Evolutionary conservation across 2,113 vertebrate genomes (phyloP), one percentile per base, ranked within the genome.

Genomic region (Notiomystis cincta): DNA sequence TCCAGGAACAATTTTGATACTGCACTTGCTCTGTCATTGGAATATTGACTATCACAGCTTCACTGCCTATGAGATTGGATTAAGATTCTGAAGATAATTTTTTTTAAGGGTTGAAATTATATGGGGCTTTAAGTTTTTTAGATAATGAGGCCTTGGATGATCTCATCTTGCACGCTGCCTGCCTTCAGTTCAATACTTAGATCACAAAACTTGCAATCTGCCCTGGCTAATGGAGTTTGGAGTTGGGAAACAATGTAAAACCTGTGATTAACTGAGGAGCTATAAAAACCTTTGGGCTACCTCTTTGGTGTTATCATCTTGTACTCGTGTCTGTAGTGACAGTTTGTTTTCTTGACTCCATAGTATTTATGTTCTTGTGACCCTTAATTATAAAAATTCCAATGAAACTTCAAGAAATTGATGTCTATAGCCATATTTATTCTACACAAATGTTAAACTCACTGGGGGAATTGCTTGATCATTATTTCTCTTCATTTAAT

Each of bases 201-300:
- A 75, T 90, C 37, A 42, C 89, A 93, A 96, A 95, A 95, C 65
- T 60, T 90, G 54, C 71, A 96, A 77, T 94, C 89, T 81, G 5
- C 24, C 79, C 40, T 84, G 71, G 54, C 94, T 97, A 96, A 95
- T 94, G 82, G 57, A 69, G 25, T 96, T 89, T 92, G 84, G 54
- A 97, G 45, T 95, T 96, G 97, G 50, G 77, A 97, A 98, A 90
- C 40, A 81, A 89, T 81, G 75, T 91, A 94, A 97, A 94, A 93
- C 62, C 61, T 91, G 58, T 94, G 87, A 95, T 95, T 96, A 97
- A 94, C 40, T 89, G 66, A 95, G 64, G 28, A 87, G 54, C 73
- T 88, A 76, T 97, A 93, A 97, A 87, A 96, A 64, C 15, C 35
- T 95, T 82, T 82, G 53, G 80, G 19, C 48, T 95, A 64, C 57